Conservation (phyloP, 2,113 vertebrate species). For the Neogobius melanostomus region DNA sequence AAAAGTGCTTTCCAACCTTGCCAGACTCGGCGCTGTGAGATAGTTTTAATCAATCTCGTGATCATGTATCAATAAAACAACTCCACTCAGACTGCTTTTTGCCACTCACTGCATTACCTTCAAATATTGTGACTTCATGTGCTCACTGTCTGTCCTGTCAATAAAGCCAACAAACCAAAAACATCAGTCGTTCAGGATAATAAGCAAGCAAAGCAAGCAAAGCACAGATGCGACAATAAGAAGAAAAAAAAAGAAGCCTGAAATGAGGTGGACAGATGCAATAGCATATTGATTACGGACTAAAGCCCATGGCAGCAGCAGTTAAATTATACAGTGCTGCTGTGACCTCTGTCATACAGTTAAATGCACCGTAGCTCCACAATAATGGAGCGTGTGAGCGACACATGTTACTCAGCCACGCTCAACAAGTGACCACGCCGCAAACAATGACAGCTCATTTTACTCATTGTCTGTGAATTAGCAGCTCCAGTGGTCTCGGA, state of each 20-base stretch:
- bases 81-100: too few species aligned
- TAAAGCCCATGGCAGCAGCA: slow-evolving; percentile 7
- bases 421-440: slow-evolving; percentile 72
- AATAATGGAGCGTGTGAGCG: slow-evolving; percentile 59
- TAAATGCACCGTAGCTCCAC: slow-evolving; percentile 26
- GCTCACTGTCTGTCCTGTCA: too few species aligned
- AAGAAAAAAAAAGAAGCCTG: neutral
- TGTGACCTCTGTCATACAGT: slow-evolving; percentile 61
- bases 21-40: too few species aligned
- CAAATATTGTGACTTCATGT: too few species aligned
- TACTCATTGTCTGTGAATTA: slow-evolving; percentile 72
- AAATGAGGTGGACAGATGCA: neutral
- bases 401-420: slow-evolving; percentile 52
- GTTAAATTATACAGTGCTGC: slow-evolving; percentile 21
- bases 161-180: too few species aligned
- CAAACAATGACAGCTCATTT: slow-evolving; percentile 71
- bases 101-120: too few species aligned
- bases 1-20: too few species aligned
- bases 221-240: neutral
- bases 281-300: neutral
- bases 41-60: too few species aligned
- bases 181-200: neutral
- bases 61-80: too few species aligned
- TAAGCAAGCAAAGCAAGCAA: neutral
- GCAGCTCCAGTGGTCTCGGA: slow-evolving; percentile 58